These are phyloP conservation scores for Leptestheria dahalacensis DNA, from an alignment of 1,140 invertebrate species.

Conservation along the genomic window DNA sequence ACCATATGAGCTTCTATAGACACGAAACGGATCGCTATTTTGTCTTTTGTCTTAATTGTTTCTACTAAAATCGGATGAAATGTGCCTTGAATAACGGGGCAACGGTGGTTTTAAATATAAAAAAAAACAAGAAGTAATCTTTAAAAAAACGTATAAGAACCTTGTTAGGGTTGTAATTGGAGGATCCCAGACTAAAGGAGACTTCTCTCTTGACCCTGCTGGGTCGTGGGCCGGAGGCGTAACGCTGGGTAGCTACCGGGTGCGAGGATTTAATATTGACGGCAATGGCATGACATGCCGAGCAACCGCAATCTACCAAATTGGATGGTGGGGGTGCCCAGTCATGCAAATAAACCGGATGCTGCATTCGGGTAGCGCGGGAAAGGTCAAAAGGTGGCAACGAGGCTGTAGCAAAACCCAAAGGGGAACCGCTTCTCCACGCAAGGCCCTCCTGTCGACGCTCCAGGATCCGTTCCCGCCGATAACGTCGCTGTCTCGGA, in stretches of 20 bases:
- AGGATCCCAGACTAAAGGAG: neutral
- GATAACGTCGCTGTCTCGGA: neutral
- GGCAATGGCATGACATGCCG: neutral
- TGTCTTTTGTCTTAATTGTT: no score
- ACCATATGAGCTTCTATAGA: no score
- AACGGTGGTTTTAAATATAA: no score
- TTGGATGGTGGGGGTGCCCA: neutral
- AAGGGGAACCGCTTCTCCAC: neutral
- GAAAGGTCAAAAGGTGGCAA: neutral
- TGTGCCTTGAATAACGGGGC: no score
- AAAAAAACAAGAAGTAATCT: no score
- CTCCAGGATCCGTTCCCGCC: neutral
- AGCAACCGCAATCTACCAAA: conserved; percentile 3
- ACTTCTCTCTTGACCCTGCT: neutral
- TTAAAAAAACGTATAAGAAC: neutral
- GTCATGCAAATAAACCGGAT: conserved; percentile 11
- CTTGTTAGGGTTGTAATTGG: neutral
- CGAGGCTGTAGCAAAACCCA: neutral
- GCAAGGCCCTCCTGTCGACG: neutral
- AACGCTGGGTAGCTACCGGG: neutral
- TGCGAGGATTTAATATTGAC: neutral
- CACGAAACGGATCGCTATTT: no score
- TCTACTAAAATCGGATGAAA: no score
- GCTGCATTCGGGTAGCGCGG: neutral
- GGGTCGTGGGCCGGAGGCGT: neutral